Base-by-base conservation (phyloP, 2,113 vertebrate species). In the Leuciscus idus region DNA sequence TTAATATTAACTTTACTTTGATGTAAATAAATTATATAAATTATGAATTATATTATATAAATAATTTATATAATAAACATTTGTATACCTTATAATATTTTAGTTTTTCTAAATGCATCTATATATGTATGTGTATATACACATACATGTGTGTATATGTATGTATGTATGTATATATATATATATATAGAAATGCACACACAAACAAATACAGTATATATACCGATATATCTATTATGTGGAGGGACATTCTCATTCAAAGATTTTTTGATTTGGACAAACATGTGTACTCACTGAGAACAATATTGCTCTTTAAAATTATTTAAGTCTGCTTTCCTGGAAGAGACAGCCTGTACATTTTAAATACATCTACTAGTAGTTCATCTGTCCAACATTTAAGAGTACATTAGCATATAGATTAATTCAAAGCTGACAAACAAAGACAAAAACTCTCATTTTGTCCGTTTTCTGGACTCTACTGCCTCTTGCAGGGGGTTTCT, bases 401-500 rank as follows among this genome's bases (percentile, higher is more conserved):
- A 55, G 17, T 23, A 30, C 6, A 52, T 9, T 48, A 19, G 26
- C 30, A 17, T 70, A 33, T 36, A 36, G 6, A 66, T 66, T 1
- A 1, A 2, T 46, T 75, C n/a, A 21, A n/a, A 43, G 21, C 68
- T 50, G 17, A 17, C 6, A 74, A 46, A 12, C 2, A 48, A 72
- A 72, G 19, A n/a, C 33, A 72, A 72, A 70, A 39, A 72, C 23
- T 74, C 72, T 19, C 26, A 76, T 52, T 76, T 76, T 19, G 15
- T 76, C 26, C 1, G 15, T 75, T 77, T 77, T 30, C 48, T 77
- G 48, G 74, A 55, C 39, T 55, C 6, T 85, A 43, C 62, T 73
- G 82, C 70, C 85, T 70, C 23, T 78, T 82, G 36, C 77, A 85
- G 83, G 74, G 23, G 30, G 17, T 81, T 61, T 81, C 3, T 80